Evolutionary conservation across 2,797 vertebrate species (phyloP), one percentile per base, ranked within the genome.

Genomic region (Lateolabrax maculatus): DNA sequence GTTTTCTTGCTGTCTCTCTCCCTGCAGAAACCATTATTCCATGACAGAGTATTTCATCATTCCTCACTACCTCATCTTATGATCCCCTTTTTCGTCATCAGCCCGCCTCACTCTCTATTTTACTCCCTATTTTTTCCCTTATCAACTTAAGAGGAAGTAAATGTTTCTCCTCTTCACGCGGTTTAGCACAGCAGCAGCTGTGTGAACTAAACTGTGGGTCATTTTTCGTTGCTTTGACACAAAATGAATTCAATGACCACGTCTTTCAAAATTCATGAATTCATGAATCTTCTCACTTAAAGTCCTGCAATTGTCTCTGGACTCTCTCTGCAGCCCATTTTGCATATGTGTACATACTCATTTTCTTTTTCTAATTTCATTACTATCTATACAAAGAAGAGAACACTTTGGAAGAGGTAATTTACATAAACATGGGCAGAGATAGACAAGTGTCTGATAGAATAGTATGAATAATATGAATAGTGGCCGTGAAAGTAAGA

Each of bases 21-120:
- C 37, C 46, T 36, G 37, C 48, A 69, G 65, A 91, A 71, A 63
- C 63, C 67, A 58, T 85, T 87, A n/a, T 78, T 80, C 78, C 71
- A 75, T 84, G 80, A 86, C 77, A 21, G 15, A 36, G 74, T 46
- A 72, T 88, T 86, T 83, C 80, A 87, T 89, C 77, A 85, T 71
- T 77, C 69, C 61, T 68, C 70, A n/a, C 51, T 56, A 66, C 74
- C 63, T 76, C 81, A 57, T 81, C 69, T 81, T 69, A 68, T 66
- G 65, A 87, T 82, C 49, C 56, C 25, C 27, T 39, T 83, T 84
- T 86, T 82, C 62, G 66, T 89, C 87, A 77, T 84, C 61, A 23
- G 72, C 71, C 65, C 44, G 19, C 29, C 71, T 85, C 75, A 31
- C 64, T 83, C 62, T 72, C 52, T 46, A 6, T 79, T 81, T 83